Base-by-base conservation (phyloP, 2,888 invertebrate genomes). In the Melolontha melolontha region DNA sequence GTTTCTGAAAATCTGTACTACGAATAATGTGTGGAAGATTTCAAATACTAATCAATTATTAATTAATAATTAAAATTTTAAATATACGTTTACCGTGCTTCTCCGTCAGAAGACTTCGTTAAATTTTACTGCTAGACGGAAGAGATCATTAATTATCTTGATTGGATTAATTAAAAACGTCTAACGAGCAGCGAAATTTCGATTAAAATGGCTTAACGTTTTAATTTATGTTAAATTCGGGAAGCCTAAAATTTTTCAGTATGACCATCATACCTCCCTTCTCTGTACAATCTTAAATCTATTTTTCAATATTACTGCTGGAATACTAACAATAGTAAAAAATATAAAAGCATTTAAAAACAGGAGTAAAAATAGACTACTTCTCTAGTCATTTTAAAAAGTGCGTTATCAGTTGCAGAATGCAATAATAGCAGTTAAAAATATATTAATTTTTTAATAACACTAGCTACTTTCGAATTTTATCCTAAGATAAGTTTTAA, bases 151-250 rank as follows among this genome's bases (percentile, higher is more conserved):
- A 59, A 59, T 59, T 59, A 59, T 59, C 59, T 47, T 59, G 59
- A 59, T 59, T 59, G 59, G 59, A 59, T 59, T 59, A 59, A 59
- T 59, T 59, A 59, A 59, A 59, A 59, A 59, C 42, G 59, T 34
- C 34, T 34, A 59, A 47, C 44, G 59, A 47, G 29, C 59, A 34
- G 29, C 12, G 59, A 59, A 59, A 47, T 59, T 59, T 59, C 59
- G 59, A 44, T 47, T 41, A 27, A 55, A 55, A 42, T 55, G 17
- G 55, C 55, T 42, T n/a, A 22, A 11, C 16, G 41, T 22, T 59
- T 59, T 59, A 47, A 59, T 59, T 44, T 59, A 59, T 47, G 5
- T 22, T 22, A 29, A 41, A 59, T 59, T 52, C 42, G n/a, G 27
- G 12, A 12, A 42, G 7, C 8, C 12, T n/a, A 41, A 55, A 41